A percentile compares a stretch with the other conserved stretches of the same genome.
These are phyloP conservation scores for Mobula hypostoma DNA, from an alignment of 2,113 vertebrate species.

Conservation along the genomic window DNA sequence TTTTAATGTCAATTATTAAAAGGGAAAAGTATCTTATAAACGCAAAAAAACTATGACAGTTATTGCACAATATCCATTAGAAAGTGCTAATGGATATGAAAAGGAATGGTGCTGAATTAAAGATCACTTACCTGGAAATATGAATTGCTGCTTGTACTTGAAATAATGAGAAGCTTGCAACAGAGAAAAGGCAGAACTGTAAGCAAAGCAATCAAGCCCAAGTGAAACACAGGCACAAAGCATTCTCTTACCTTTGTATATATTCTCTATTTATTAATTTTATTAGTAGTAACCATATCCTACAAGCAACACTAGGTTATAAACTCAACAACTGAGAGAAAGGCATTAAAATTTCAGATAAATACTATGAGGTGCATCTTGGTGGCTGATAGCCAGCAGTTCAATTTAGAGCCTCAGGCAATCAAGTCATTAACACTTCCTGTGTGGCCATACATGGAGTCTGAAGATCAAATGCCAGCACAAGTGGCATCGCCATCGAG, in stretches of 20 bases:
- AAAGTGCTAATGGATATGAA: background rate
- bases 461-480: no score
- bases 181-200: slow-evolving; percentile 43
- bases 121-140: slow-evolving; percentile 82
- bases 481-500: no score
- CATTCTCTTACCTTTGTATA: background rate
- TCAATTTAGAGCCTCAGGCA: no score
- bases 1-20: slow-evolving; percentile 18
- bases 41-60: background rate
- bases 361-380: no score
- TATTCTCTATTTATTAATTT: background rate
- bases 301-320: background rate
- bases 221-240: slow-evolving; percentile 1
- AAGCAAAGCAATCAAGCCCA: slow-evolving; percentile 37
- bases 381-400: no score
- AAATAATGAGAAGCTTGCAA: slow-evolving; percentile 87
- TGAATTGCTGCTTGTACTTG: slow-evolving; percentile 98
- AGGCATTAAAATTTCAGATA: background rate
- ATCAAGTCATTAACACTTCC: no score
- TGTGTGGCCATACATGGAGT: no score
- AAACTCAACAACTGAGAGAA: background rate
- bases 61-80: background rate
- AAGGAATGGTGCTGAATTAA: slow-evolving; percentile 42
- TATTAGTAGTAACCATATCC: background rate
- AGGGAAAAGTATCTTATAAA: background rate